Evolutionary conservation across 2,113 vertebrate species (phyloP), one percentile per base, ranked within the genome.

Genomic region (Oreochromis aureus): DNA sequence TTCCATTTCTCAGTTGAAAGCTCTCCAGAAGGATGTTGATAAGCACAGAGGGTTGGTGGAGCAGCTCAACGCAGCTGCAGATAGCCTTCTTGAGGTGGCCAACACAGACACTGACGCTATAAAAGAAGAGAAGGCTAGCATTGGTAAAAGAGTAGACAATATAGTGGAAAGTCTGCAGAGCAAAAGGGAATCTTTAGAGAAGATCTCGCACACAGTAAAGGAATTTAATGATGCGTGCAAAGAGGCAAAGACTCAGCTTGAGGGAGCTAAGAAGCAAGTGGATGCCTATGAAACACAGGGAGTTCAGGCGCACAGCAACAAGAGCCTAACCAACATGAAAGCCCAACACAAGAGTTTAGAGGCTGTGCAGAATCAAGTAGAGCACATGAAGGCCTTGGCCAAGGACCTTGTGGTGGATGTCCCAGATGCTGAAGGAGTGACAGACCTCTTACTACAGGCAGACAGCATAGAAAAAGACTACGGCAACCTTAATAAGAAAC

Each of bases 1-100:
- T 61, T 97, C 97, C 54, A 88, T 98, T 41, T 94, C 93, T 82
- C 96, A 97, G 86, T 93, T 98, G 51, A 98, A 97, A 88, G 96
- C 94, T 73, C 96, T 98, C 83, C 98, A 99, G 94, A 98, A 98
- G 87, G 98, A 99, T 80, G 94, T 98, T 41, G 98, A 99, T 94
- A 99, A 98, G 69, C 98, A 97, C 88, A 96, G 98, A 4, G 97
- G 97, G 7, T 94, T 97, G 95, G 94, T 98, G 80, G 98, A 98
- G 85, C 95, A 98, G 51, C 95, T 99, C 61, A 98, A 97, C 81
- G 90, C 96, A 2, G 96, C 97, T 54, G 97, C 98, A 19, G 97
- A 97, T 18, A 96, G 95, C 91, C 96, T 99, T 76, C 96, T 99
- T 7, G 96, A 93, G 80, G 96, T 96, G 63, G 97, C 97, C 91